These are phyloP conservation scores for Telenomus remus DNA, from an alignment of 1,140 invertebrate genomes.

Conservation along the genomic window DNA sequence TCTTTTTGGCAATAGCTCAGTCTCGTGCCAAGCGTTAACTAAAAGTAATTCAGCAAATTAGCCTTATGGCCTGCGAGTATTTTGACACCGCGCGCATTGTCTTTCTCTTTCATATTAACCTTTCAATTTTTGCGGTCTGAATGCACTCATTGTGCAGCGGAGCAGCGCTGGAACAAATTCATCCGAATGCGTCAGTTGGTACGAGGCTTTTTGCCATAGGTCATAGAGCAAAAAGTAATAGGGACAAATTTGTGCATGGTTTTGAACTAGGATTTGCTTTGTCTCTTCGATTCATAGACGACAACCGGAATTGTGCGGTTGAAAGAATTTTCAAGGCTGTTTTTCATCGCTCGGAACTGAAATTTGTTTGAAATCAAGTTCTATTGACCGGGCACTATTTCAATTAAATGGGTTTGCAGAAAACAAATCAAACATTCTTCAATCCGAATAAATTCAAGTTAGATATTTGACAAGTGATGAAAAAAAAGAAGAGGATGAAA, in stretches of 20 bases:
- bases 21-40: constrained; percentile 27
- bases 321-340: not conserved
- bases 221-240: constrained; percentile 54
- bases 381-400: no score
- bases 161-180: constrained; percentile 52
- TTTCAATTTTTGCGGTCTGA: constrained; percentile 57
- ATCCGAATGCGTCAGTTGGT: constrained; percentile 53
- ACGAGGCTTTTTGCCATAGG: constrained; percentile 54
- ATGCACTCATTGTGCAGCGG: constrained; percentile 68
- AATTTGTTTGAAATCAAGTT: no score
- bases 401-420: no score
- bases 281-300: constrained; percentile 7
- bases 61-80: constrained; percentile 72
- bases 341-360: no score
- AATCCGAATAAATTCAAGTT: no score
- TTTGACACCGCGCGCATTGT: constrained; percentile 71
- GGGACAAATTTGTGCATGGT: constrained; percentile 21
- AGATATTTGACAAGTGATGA: no score
- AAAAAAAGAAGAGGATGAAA: no score
- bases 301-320: not conserved
- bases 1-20: constrained; percentile 9
- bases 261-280: constrained; percentile 16
- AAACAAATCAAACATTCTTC: no score
- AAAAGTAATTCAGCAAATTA: constrained; percentile 70
- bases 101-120: constrained; percentile 51